Base-by-base conservation (phyloP, 2,888 invertebrate genomes). In the Ectobius pallidus region DNA sequence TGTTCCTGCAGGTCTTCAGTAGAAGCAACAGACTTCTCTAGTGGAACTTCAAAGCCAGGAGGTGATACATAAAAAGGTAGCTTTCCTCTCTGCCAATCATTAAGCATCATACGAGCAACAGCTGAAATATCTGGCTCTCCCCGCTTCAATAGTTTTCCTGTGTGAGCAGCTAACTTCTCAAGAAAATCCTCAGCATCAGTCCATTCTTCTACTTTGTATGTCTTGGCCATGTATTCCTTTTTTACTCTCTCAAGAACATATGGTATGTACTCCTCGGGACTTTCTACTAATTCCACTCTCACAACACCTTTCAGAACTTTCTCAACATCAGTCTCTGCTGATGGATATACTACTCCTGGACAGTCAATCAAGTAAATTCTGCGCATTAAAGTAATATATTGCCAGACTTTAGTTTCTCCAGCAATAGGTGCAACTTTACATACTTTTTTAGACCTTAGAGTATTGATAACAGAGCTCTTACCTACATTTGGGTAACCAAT, bases 401-500 rank as follows among this genome's bases (percentile, higher is more conserved):
- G 99, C 99, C 99, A 99, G 1, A 99, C 97, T 86, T 96, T 96
- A 0, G 95, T 96, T 84, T 96, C 95, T 4, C 99, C 99, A 72
- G 99, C 99, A 79, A 99, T 96, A 0, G 99, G 99, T 3, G 99
- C 99, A 44, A 88, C 97, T 83, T 97, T 99, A 82, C 99, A 99
- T 0, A 99, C 99, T 84, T 99, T 98, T 80, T 98, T 97, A 11
- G 94, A 92, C 71, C 96, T 88, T 71, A 99, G 85, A 0, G 99
- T 96, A 83, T 99, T 99, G 76, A 99, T 99, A 6, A 99, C 91
- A 0, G 99, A 99, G 75, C 97, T 98, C 84, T 99, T 99, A 0
- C 99, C 99, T 3, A 96, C 96, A 86, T 99, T 99, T 1, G 99
- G 99, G 83, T 99, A 99, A 0, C 99, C 99, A 81, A 99, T 97